These are phyloP conservation scores for Rhyacophila evoluta DNA, from an alignment of 2,888 invertebrate species.

Conservation along the genomic window DNA sequence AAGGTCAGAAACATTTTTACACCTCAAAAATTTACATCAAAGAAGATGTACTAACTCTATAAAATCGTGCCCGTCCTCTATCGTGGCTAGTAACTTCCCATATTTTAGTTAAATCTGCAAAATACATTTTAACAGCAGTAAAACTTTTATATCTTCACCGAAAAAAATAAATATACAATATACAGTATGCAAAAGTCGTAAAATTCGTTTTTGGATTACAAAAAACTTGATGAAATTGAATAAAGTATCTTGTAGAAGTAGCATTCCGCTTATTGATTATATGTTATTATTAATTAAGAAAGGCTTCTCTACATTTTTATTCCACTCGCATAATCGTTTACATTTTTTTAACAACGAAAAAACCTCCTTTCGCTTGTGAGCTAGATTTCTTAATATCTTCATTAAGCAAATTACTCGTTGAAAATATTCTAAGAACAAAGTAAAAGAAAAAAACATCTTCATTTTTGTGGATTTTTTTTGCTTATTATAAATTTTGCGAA, in stretches of 20 bases:
- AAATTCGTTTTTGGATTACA: too few species aligned
- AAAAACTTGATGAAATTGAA: not conserved
- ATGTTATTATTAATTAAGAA: not conserved
- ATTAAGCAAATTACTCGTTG: not conserved
- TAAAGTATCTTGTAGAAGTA: not conserved
- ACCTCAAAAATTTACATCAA: too few species aligned
- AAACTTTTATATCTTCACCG: not conserved
- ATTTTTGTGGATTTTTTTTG: not conserved
- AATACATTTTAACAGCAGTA: not conserved
- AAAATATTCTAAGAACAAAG: not conserved
- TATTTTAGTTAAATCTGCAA: too few species aligned
- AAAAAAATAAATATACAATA: not conserved
- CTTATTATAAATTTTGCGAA: not conserved
- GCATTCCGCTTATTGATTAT: not conserved
- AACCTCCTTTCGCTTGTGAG: not conserved
- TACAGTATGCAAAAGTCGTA: not conserved
- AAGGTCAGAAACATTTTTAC: too few species aligned
- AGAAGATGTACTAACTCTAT: too few species aligned
- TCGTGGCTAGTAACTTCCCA: too few species aligned
- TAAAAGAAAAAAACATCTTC: not conserved
- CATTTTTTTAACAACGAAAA: not conserved
- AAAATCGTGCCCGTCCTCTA: too few species aligned
- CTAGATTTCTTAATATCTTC: not conserved
- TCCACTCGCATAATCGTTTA: not conserved
- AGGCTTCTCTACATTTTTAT: not conserved